Evolutionary conservation across 2,888 invertebrate species (phyloP), one percentile per base, ranked within the genome.

Genomic region (Nasonia oneida): DNA sequence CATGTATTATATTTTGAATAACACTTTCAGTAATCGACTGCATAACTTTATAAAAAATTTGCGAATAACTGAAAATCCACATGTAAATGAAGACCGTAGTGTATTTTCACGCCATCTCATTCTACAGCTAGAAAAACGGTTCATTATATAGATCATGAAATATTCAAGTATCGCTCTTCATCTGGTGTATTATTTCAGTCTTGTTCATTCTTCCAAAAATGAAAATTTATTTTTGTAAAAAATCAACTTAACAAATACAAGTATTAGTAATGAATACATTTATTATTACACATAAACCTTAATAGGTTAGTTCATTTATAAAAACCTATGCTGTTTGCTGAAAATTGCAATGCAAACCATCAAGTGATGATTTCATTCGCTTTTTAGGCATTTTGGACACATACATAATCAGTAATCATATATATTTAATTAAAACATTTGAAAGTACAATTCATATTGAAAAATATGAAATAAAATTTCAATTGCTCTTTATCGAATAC

Each of bases 111-210:
- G 12, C 23, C 6, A 61, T 61, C 23, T 61, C n/a, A 61, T 61
- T 53, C 18, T 37, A 57, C 33, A 76, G 18, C 37, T 33, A 73
- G 47, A 73, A 47, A 23, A 42, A 47, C 8, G 57, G 15, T 53
- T 73, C 15, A n/a, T 73, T 73, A 29, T 29, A 29, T 29, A 47
- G 47, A 73, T 42, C 47, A 10, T 3, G 23, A n/a, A 73, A 12
- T 42, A 42, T 47, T n/a, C 23, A 23, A 73, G 10, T 73, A 90
- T 92, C 76, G 70, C 76, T 14, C 71, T 84, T 67, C 23, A 29
- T 70, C 33, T 79, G 67, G 84, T 84, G 81, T 74, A 70, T 81
- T 81, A 42, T 70, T 57, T 84, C 84, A 84, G 84, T 84, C 84
- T 84, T 84, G 64, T 79, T 50, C 33, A 83, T 57, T 71, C 15